Conservation (phyloP, 2,888 invertebrate genomes). For the Mythimna vitellina region DNA sequence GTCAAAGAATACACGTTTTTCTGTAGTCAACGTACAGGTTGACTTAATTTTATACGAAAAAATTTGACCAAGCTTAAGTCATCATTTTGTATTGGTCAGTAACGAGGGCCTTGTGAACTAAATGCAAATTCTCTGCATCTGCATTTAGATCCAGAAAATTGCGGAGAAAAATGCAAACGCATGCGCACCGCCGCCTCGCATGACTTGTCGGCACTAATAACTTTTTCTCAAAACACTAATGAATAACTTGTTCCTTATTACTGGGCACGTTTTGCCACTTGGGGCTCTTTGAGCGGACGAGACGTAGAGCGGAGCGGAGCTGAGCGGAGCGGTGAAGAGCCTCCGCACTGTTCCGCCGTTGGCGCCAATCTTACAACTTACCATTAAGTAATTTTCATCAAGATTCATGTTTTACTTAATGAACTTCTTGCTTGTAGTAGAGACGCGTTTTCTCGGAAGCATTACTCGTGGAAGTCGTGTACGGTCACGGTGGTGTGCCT, state of each 20-base stretch:
- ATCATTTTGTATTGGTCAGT: constrained; percentile 58
- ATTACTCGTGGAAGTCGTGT: constrained; percentile 38
- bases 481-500: constrained; percentile 40
- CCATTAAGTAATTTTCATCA: constrained; percentile 84
- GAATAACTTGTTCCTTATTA: constrained; percentile 88
- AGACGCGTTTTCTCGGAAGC: constrained; percentile 64
- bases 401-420: constrained; percentile 81
- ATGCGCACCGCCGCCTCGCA: constrained; percentile 79
- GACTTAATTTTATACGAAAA: constrained; percentile 30
- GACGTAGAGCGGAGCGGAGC: constrained; percentile 47
- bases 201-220: constrained; percentile 84
- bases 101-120: constrained; percentile 56
- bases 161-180: constrained; percentile 83
- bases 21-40: constrained; percentile 24
- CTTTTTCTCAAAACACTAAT: constrained; percentile 89
- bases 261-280: constrained; percentile 87
- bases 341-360: constrained; percentile 61
- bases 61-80: constrained; percentile 30
- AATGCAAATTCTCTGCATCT: constrained; percentile 64
- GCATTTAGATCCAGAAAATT: constrained; percentile 80
- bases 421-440: constrained; percentile 70
- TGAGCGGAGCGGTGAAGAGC: constrained; percentile 22
- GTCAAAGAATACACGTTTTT: constrained; percentile 21
- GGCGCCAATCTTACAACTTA: constrained; percentile 81
- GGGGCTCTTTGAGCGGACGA: constrained; percentile 64